Base-by-base conservation (phyloP, 2,888 invertebrate species). In the Caenorhabditis plicata region DNA sequence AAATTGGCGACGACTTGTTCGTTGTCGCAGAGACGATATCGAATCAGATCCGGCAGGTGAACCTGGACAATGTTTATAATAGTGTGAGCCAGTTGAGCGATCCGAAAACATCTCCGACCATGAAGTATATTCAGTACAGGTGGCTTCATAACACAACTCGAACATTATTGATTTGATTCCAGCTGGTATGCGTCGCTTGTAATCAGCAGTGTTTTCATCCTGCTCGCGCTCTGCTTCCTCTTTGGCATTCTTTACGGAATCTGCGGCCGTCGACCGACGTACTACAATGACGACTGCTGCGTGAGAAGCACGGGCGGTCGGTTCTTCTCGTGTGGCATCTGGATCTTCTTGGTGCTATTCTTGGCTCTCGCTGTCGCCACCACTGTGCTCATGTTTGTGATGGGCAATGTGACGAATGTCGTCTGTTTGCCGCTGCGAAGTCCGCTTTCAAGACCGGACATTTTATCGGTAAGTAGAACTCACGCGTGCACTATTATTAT, bases 181-280 rank as follows among this genome's bases (percentile, higher is more conserved):
- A 83, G 84, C 33, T 83, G 82, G 81, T 83, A 83, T 68, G 80
- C 58, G 1, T 81, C 82, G 19, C 74, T 84, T 17, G 81, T 77
- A 9, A 42, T 83, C 27, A 73, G 82, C 27, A 81, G 81, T 58
- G 40, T 82, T 3, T 74, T 83, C 40, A 62, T 82, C 17, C 69
- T 84, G 33, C 72, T 83, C 15, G 80, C 83, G 0, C 62, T 82
- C 4, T 78, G 81, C 49, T 82, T 82, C 67, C 80, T 81, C 40
- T 71, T 84, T 38, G 84, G 84, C 5, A 71, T 84, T 7, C 73
- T 83, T 65, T 84, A 82, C 73, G 84, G 84, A 26, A 72, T 80
- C 19, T 84, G 83, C 73, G 84, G 84, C 15, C 80, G 82, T 47
- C 64, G 82, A 25, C 82, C 84, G 3, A 73, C 72, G 3, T 82